A percentile compares a stretch with the other conserved stretches of the same genome.
phyloP scores from a whole-genome alignment of 2,888 invertebrate species.

The Lasioglossum morio region DNA sequence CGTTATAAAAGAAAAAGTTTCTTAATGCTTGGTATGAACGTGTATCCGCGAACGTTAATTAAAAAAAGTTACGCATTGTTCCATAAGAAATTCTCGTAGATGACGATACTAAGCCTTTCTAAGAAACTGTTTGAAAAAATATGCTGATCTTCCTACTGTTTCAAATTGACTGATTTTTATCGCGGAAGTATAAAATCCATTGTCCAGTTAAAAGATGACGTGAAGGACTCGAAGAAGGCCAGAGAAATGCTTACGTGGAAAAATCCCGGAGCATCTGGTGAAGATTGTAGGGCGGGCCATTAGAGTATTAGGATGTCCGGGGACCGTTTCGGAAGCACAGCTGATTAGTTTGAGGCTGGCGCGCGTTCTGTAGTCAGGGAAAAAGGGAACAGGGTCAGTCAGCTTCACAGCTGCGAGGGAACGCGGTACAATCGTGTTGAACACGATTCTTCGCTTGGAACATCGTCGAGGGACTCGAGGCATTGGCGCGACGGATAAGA shows the following conservation, averaged over 20 bases:
- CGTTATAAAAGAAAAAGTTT: too few relatives aligned
- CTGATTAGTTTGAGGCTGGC: constrained; percentile 30
- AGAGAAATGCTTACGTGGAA: not conserved
- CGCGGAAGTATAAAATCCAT: too few relatives aligned
- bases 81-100: too few relatives aligned
- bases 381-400: constrained; percentile 11
- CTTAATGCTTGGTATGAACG: too few relatives aligned
- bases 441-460: constrained; percentile 29
- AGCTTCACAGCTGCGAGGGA: constrained; percentile 18
- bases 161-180: too few relatives aligned
- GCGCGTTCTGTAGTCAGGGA: not conserved
- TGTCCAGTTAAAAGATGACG: too few relatives aligned
- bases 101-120: too few relatives aligned
- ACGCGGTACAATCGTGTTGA: constrained; percentile 25
- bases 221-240: too few relatives aligned
- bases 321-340: constrained; percentile 6
- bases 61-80: too few relatives aligned
- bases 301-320: constrained; percentile 7
- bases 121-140: too few relatives aligned
- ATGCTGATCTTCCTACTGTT: too few relatives aligned
- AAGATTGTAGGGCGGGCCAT: not conserved
- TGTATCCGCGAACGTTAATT: too few relatives aligned
- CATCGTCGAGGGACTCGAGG: constrained; percentile 19
- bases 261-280: not conserved
- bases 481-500: constrained; percentile 29